Conservation (phyloP, 2,113 vertebrate species). For the Cyprinodon tularosa region DNA sequence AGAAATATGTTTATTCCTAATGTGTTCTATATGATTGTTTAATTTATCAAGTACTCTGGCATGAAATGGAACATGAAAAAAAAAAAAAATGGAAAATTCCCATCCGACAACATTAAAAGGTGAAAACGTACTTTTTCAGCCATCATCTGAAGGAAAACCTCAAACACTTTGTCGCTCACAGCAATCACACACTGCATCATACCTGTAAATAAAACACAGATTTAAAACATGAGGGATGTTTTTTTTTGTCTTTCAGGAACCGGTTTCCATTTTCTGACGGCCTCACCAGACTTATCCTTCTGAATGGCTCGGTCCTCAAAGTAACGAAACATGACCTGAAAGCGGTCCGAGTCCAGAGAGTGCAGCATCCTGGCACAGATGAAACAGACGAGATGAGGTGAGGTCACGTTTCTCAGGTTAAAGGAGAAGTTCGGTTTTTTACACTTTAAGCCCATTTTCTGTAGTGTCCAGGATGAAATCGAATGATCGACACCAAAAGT, state of each 20-base stretch:
- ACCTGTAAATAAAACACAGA: constrained; percentile 73
- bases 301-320: constrained; percentile 98
- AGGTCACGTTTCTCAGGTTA: not conserved
- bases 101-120: too few species aligned
- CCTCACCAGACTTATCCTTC: constrained; percentile 96
- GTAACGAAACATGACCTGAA: constrained; percentile 99
- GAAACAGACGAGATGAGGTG: not conserved
- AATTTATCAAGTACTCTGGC: too few species aligned
- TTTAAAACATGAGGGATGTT: not conserved
- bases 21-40: too few species aligned
- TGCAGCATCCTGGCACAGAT: constrained; percentile 85
- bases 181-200: constrained; percentile 99
- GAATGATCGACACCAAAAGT: too few species aligned
- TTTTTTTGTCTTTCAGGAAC: not conserved
- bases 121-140: constrained; percentile 89
- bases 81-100: too few species aligned
- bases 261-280: not conserved
- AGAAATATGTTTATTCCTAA: too few species aligned
- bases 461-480: too few species aligned
- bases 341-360: constrained; percentile 92
- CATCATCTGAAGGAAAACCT: constrained; percentile 97
- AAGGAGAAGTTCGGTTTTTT: too few species aligned
- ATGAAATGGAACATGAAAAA: too few species aligned
- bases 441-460: too few species aligned
- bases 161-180: constrained; percentile 97